Base-by-base conservation (phyloP, 2,797 vertebrate genomes). In the Tapirus indicus region DNA sequence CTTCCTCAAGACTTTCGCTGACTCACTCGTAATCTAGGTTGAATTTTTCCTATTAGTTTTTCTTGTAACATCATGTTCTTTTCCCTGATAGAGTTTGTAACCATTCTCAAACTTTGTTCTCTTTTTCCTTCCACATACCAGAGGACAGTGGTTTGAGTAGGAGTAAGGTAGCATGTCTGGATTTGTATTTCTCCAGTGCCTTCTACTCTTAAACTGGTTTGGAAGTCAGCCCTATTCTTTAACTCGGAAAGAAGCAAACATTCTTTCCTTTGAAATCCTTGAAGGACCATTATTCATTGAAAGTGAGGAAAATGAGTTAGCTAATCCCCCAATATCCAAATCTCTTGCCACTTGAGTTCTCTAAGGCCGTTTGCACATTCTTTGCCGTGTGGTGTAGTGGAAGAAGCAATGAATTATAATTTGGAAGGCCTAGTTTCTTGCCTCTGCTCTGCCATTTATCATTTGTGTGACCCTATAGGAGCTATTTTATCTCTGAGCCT, bases 321-420 rank as follows among this genome's bases (percentile, higher is more conserved):
- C 47, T 68, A 68, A 83, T 91, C 18, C n/a, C 16, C 62, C 41
- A 44, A 16, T 79, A 82, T 74, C 18, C 16, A 49, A 35, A 83
- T 83, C 35, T 93, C 54, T 83, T 86, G 32, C 71, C 56, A 66
- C 69, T 47, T 86, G 47, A 88, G 56, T 90, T 66, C 20, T 84
- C 27, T 87, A 52, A 87, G 75, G 49, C 25, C 9, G 0, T 38
- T 71, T 93, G 85, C 38, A 32, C 16, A 80, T 69, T 64, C 18
- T 94, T 90, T 90, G 75, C 38, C 77, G 56, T 75, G 69, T 74
- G 68, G 29, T 93, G 2, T 64, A 92, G 89, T 83, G 35, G 92
- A 94, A 91, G 56, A 91, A 93, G 82, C 68, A 97, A 83, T 95
- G 89, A 52, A 71, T 95, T 96, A 29, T 74, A 47, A 95, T 84